Conservation (phyloP, 2,888 invertebrate genomes). For the Herminia tarsipennalis region DNA sequence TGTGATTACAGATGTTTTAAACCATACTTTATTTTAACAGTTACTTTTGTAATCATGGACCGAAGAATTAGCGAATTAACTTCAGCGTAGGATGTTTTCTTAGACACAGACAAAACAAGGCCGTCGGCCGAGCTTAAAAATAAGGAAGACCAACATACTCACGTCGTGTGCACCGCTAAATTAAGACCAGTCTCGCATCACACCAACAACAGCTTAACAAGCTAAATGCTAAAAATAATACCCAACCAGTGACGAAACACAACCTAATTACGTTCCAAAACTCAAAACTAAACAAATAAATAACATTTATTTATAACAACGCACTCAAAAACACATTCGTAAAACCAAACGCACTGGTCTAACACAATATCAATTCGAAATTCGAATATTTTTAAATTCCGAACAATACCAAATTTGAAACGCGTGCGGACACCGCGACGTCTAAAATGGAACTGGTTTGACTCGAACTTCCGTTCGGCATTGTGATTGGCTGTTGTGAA, state of each 20-base stretch:
- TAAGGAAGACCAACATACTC: constrained; percentile 79
- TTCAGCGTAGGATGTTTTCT: too few species aligned
- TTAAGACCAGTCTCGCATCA: constrained; percentile 79
- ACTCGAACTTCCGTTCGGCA: constrained; percentile 67
- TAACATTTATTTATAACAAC: constrained; percentile 35
- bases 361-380: constrained; percentile 45
- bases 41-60: too few species aligned
- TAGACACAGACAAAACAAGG: too few species aligned
- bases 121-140: constrained; percentile 58
- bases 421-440: constrained; percentile 64
- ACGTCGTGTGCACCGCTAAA: constrained; percentile 78
- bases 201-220: constrained; percentile 79
- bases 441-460: constrained; percentile 82
- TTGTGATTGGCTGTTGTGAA: constrained; percentile 66
- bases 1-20: too few species aligned
- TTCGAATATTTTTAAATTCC: constrained; percentile 50
- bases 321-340: constrained; percentile 35
- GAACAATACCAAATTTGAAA: constrained; percentile 51
- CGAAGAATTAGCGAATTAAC: too few species aligned
- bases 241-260: constrained; percentile 73
- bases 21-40: too few species aligned
- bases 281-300: constrained; percentile 28
- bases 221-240: constrained; percentile 82
- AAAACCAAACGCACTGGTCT: constrained; percentile 47
- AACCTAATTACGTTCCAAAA: constrained; percentile 66